phyloP scores from a whole-genome alignment of 2,797 vertebrate species.

The Crax fasciolata region DNA sequence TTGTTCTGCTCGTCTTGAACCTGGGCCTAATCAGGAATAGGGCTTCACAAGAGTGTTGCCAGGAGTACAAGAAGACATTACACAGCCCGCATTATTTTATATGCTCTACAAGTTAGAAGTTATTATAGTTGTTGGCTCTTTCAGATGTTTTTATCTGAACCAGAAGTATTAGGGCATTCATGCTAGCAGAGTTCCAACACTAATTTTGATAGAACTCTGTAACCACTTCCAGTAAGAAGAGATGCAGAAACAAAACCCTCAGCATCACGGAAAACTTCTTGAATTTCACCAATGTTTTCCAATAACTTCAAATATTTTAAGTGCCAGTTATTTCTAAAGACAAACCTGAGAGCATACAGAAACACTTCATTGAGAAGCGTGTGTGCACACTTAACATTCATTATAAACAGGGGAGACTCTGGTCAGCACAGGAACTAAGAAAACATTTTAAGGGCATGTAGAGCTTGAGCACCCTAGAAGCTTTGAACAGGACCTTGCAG shows the following conservation, averaged over 20 bases:
- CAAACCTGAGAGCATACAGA: background rate
- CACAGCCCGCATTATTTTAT: background rate
- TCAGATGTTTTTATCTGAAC: background rate
- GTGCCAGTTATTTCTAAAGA: background rate
- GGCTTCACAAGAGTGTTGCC: background rate
- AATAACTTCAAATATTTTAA: background rate
- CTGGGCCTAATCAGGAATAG: background rate
- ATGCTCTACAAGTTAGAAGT: background rate
- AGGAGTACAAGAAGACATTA: background rate
- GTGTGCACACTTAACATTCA: background rate
- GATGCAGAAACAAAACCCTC: background rate
- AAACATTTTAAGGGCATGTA: background rate
- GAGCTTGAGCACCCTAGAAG: background rate
- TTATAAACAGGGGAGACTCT: background rate
- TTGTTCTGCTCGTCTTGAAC: slow-evolving; percentile 24
- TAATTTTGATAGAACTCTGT: background rate
- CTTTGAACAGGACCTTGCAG: background rate
- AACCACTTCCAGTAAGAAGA: background rate
- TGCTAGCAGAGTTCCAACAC: background rate
- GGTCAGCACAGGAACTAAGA: background rate
- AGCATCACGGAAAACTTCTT: background rate
- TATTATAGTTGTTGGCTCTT: background rate
- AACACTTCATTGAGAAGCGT: background rate
- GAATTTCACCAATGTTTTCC: background rate
- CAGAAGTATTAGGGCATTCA: background rate